phyloP scores from a whole-genome alignment of 1,140 invertebrate genomes.

The Tribolium madens region DNA sequence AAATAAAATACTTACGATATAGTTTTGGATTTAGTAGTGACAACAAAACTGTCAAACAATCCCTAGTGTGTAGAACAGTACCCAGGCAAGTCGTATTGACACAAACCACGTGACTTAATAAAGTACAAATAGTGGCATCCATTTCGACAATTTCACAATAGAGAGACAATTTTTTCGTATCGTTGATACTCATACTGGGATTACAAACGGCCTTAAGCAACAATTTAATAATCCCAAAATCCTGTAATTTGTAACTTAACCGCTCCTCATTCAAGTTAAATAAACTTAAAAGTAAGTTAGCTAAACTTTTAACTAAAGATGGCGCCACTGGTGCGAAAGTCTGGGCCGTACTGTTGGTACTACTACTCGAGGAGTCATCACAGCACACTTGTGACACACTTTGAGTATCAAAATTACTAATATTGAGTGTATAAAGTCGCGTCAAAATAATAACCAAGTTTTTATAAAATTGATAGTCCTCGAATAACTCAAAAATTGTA shows the following conservation, averaged over 20 bases:
- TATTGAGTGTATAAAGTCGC: neutral
- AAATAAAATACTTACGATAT: conserved; percentile 65
- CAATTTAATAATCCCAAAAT: conserved; percentile 29
- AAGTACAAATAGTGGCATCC: conserved; percentile 66
- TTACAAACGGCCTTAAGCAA: conserved; percentile 62
- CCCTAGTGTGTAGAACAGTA: conserved; percentile 65
- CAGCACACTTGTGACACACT: neutral
- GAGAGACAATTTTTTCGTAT: conserved; percentile 62
- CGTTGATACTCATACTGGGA: conserved; percentile 61
- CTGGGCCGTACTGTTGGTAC: neutral
- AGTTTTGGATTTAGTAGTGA: conserved; percentile 66
- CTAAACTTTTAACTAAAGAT: conserved; percentile 4
- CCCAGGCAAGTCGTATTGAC: conserved; percentile 64
- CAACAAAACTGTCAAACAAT: conserved; percentile 66
- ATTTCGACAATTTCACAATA: conserved; percentile 69
- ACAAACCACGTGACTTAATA: conserved; percentile 65
- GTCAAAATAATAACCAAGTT: neutral
- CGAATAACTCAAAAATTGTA: conserved; percentile 34
- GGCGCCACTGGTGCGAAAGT: neutral
- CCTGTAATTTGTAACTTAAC: neutral
- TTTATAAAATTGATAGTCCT: conserved; percentile 47
- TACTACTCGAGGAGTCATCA: neutral
- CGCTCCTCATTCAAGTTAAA: conserved; percentile 4
- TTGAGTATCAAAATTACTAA: neutral
- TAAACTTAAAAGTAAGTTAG: neutral